Conservation (phyloP, 2,888 invertebrate species). For the Lasius fuliginosus region DNA sequence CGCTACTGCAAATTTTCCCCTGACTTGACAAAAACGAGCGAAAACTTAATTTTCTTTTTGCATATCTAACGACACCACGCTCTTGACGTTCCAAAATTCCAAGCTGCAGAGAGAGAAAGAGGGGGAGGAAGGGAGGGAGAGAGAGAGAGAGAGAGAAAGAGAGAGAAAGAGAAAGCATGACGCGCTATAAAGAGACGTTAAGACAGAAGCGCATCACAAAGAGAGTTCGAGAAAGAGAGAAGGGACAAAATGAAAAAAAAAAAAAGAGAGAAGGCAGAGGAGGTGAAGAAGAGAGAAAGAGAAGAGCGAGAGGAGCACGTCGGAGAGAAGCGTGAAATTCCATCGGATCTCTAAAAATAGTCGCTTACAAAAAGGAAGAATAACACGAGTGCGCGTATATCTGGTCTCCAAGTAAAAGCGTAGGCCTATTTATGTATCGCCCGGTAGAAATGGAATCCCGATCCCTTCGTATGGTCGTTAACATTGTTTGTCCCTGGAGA, state of each 20-base stretch:
- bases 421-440: conserved; percentile 75
- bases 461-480: conserved; percentile 77
- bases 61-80: conserved; percentile 25
- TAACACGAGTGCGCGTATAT: conserved; percentile 72
- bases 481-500: conserved; percentile 76
- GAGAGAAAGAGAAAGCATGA: neutral
- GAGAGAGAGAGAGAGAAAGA: neutral
- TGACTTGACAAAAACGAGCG: neutral
- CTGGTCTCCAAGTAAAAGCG: conserved; percentile 70
- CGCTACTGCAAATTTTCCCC: conserved; percentile 17
- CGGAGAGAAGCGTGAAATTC: conserved; percentile 68
- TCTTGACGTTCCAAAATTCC: conserved; percentile 28
- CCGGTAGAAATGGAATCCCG: conserved; percentile 74
- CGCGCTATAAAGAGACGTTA: conserved; percentile 39
- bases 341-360: conserved; percentile 74
- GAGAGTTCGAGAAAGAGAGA: conserved; percentile 11
- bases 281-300: conserved; percentile 14
- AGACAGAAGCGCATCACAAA: conserved; percentile 24
- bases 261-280: conserved; percentile 23
- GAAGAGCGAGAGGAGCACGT: conserved; percentile 16
- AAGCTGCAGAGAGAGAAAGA: neutral
- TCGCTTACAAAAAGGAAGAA: conserved; percentile 72
- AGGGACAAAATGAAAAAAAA: conserved; percentile 48
- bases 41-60: neutral
- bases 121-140: neutral